These are phyloP conservation scores for Drosophila eugracilis DNA, from an alignment of 1,140 invertebrate genomes.

Conservation along the genomic window DNA sequence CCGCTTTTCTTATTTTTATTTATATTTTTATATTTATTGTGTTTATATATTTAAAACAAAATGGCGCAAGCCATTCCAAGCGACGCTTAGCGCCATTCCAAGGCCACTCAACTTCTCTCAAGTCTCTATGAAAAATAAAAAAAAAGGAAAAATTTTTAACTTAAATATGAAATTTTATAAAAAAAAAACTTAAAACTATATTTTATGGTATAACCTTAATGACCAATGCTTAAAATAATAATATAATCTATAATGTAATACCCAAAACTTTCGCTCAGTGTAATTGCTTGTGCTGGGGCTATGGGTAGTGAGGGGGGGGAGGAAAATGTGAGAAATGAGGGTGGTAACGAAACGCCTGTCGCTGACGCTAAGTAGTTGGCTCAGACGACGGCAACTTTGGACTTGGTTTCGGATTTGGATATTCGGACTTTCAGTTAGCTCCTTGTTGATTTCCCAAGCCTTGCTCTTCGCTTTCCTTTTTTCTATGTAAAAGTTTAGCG, in stretches of 20 bases:
- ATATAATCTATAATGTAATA: no score
- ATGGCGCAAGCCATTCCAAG: slow-evolving; percentile 59
- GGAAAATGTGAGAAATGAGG: slow-evolving; percentile 7
- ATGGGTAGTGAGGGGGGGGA: background rate
- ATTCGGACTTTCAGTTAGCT: slow-evolving; percentile 29
- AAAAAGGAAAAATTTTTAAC: no score
- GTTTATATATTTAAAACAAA: slow-evolving; percentile 68
- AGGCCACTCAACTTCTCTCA: slow-evolving; percentile 14
- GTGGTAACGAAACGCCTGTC: slow-evolving; percentile 40
- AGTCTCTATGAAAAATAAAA: background rate
- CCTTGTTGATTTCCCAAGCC: slow-evolving; percentile 58
- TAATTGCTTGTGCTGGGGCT: background rate
- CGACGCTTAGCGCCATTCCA: slow-evolving; percentile 65
- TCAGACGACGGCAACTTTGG: slow-evolving; percentile 60
- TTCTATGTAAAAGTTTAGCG: slow-evolving; percentile 23
- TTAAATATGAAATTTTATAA: no score
- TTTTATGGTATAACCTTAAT: no score
- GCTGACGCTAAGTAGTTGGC: slow-evolving; percentile 77
- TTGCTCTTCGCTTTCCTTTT: slow-evolving; percentile 2
- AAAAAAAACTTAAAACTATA: no score
- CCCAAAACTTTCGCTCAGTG: slow-evolving; percentile 1
- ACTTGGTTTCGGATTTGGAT: slow-evolving; percentile 24
- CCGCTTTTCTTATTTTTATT: slow-evolving; percentile 20
- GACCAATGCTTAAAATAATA: no score
- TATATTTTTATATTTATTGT: slow-evolving; percentile 73